Evolutionary conservation across 2,113 vertebrate species (phyloP), one percentile per base, ranked within the genome.

Genomic region (Rhinoderma darwinii): DNA sequence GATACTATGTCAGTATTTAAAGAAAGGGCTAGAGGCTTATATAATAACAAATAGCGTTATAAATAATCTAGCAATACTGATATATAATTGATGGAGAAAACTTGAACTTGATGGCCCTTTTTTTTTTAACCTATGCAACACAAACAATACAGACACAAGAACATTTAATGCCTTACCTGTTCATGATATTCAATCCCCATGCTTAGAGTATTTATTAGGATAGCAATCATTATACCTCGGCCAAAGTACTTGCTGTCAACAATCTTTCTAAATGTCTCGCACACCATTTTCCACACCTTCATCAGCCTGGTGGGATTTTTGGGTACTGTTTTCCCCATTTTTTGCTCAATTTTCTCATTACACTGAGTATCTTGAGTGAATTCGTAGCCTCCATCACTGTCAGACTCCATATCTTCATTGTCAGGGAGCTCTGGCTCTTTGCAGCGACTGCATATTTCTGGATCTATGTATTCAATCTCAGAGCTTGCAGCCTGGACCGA

Each of bases 241-340:
- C 97, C 97, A 0, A 99, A 99, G 90, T 99, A 99, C 85, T 99
- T 99, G 96, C 98, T 99, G 92, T 99, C 98, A 87, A 99, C 98
- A 0, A 99, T 99, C 92, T 99, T 99, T 47, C 91, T 93, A 90
- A 99, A 99, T 0, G 98, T 99, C 88, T 98, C 96, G 0, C 97
- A 98, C 90, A 99, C 95, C 88, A 98, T 89, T 0, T 92, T 96
- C 97, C 97, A 98, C 91, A 97, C 96, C 87, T 90, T 95, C 78
- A 98, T 92, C 5, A 96, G 89, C 17, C 89, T 84, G 70, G 86
- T 86, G 2, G 85, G 78, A 30, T 89, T 95, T 0, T 91, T 93
- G 0, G 93, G 90, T 0, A 87, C 92, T 32, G 92, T 91, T 59
- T 92, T 92, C 88, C 90, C 92, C 81, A 86, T 92, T 68, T 93